Conservation (phyloP, 2,888 invertebrate genomes). For the Malacosoma neustria region DNA sequence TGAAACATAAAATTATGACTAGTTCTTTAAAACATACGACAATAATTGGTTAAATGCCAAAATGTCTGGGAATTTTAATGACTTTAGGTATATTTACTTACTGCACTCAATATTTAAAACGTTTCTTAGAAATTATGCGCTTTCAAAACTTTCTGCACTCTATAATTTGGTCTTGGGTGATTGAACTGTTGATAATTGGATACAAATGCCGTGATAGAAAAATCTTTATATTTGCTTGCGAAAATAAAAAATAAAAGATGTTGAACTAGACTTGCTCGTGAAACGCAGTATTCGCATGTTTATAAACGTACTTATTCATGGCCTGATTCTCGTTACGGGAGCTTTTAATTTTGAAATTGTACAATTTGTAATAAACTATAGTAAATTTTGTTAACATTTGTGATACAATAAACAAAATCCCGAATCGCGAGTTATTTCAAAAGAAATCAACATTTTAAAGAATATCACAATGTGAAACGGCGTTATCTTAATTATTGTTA, state of each 20-base stretch:
- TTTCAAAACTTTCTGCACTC: conserved; percentile 7
- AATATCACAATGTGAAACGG: no score
- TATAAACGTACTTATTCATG: background rate
- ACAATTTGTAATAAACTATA: background rate
- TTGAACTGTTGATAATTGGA: conserved; percentile 2
- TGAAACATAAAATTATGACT: conserved; percentile 11
- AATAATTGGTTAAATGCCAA: conserved; percentile 33
- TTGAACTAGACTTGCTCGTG: background rate
- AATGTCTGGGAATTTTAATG: conserved; percentile 40
- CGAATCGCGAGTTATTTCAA: no score
- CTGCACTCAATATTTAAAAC: conserved; percentile 11
- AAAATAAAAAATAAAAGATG: background rate
- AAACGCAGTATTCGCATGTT: background rate
- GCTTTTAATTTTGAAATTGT: background rate
- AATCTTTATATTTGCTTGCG: background rate
- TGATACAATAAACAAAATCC: background rate
- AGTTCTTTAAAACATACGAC: conserved; percentile 18
- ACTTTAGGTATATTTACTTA: conserved; percentile 14
- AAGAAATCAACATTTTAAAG: no score
- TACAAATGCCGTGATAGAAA: background rate
- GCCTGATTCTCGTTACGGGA: background rate
- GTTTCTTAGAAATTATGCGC: conserved; percentile 9
- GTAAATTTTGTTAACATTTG: background rate
- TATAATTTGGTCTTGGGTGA: conserved; percentile 2
- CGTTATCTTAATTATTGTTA: no score